Evolutionary conservation across 2,888 invertebrate genomes (phyloP), one percentile per base, ranked within the genome.

Genomic region (Rhingia campestris): DNA sequence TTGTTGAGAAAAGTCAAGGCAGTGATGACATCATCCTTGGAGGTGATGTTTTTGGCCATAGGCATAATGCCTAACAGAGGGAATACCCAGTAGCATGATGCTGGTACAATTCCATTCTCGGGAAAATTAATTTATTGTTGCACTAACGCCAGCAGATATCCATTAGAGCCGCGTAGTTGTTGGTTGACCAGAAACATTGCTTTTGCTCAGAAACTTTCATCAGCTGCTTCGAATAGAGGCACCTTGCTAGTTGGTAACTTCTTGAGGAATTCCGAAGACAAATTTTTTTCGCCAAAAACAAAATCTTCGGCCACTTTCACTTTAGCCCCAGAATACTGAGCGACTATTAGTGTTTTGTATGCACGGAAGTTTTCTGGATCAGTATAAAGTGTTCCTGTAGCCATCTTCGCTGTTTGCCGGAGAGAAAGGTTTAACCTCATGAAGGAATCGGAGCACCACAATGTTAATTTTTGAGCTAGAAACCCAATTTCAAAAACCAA

Each of bases 171-270:
- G 87, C 96, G 95, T 73, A 99, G 93, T 88, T 96, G 95, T 69
- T 95, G 95, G 89, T 96, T 97, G 37, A 96, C 94, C 88, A 98
- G 95, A 92, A 95, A 98, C 98, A 93, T 98, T 99, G 93, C 98
- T 97, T 92, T 99, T 98, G 87, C 96, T 96, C 89, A 98, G 92
- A 72, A 92, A 95, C 91, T 96, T 95, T 98, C 98, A 93, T 97
- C 96, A 81, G 93, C 93, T 86, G 96, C 95, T 93, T 98, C 98
- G 91, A 97, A 98, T 56, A 98, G 98, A 89, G 99, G 99, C 84
- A 98, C 98, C 98, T 98, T 98, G 92, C 98, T 98, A 86, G 96
- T 93, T n/a, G 98, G 98, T 92, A 99, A 99, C 92, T 99, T 99
- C 92, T 96, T 95, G 87, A 97, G 92, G 92, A 98, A 99, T 63